Evolutionary conservation across 2,797 vertebrate species (phyloP).

Genomic region (Vespertilio murinus): DNA sequence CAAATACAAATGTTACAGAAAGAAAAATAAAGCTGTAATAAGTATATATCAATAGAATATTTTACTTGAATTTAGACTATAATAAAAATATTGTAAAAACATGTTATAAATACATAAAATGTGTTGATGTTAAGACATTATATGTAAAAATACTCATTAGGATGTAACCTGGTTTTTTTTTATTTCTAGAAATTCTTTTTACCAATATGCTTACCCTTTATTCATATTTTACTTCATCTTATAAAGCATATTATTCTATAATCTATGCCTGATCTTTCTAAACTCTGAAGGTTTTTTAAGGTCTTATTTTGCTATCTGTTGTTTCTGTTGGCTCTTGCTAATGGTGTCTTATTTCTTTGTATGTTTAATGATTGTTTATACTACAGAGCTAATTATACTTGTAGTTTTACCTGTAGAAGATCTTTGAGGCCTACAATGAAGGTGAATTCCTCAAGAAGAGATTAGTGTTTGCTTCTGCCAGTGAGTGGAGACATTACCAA

Average conservation of each 20-base stretch:
- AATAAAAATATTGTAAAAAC: constrained; percentile 21
- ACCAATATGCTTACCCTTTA: background rate
- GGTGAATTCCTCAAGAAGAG: background rate
- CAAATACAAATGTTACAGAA: background rate
- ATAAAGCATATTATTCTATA: constrained; percentile 33
- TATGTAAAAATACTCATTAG: background rate
- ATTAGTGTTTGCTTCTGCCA: constrained; percentile 5
- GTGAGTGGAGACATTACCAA: background rate
- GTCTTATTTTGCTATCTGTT: constrained; percentile 27
- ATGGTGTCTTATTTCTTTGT: background rate
- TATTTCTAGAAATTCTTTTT: constrained; percentile 38
- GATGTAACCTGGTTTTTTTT: background rate
- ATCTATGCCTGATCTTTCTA: background rate
- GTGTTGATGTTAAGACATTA: background rate
- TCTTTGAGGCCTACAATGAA: background rate
- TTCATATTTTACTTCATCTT: background rate
- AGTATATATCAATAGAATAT: constrained; percentile 5
- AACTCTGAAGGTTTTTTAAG: constrained; percentile 4
- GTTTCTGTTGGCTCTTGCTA: background rate
- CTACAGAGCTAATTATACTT: background rate
- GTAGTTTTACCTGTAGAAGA: constrained; percentile 32
- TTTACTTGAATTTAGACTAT: background rate
- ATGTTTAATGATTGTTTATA: constrained; percentile 4
- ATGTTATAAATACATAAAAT: background rate
- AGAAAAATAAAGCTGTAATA: constrained; percentile 42